Evolutionary conservation across 2,888 invertebrate species (phyloP).

Genomic region (Epirrhoe tristata): DNA sequence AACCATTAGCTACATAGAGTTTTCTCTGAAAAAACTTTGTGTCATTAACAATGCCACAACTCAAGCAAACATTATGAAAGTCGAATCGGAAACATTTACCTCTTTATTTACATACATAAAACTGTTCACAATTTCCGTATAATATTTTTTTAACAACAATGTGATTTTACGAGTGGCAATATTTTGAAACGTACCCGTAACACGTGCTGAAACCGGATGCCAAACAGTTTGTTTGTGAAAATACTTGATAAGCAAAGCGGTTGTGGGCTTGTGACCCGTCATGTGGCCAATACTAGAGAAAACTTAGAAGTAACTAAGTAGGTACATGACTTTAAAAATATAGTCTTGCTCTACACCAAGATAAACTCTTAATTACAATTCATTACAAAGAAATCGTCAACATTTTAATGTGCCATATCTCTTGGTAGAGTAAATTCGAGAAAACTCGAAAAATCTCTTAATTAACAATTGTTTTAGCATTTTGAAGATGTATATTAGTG

Average conservation of each 20-base stretch:
- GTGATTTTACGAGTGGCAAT: slow-evolving; percentile 56
- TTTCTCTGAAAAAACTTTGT: too few relatives aligned
- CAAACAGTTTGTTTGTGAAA: slow-evolving; percentile 50
- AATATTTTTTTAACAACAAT: slow-evolving; percentile 15
- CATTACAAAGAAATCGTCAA: too few relatives aligned
- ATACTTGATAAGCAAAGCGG: slow-evolving; percentile 32
- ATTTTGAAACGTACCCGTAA: slow-evolving; percentile 54
- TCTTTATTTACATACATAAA: background rate
- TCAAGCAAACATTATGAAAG: background rate
- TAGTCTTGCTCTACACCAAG: background rate
- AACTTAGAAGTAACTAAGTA: too few relatives aligned
- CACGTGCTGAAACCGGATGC: slow-evolving; percentile 49
- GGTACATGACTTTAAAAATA: too few relatives aligned
- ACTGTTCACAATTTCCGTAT: slow-evolving; percentile 13
- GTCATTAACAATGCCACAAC: too few relatives aligned
- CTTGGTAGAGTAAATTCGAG: too few relatives aligned
- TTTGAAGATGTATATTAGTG: too few relatives aligned
- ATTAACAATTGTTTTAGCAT: too few relatives aligned
- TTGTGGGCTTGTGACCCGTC: slow-evolving; percentile 1
- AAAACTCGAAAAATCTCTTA: too few relatives aligned
- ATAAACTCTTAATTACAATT: too few relatives aligned
- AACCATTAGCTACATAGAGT: too few relatives aligned
- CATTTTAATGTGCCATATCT: too few relatives aligned
- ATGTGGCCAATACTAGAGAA: background rate
- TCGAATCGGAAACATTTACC: background rate